phyloP scores from a whole-genome alignment of 2,113 vertebrate species.

The Zootoca vivipara region DNA sequence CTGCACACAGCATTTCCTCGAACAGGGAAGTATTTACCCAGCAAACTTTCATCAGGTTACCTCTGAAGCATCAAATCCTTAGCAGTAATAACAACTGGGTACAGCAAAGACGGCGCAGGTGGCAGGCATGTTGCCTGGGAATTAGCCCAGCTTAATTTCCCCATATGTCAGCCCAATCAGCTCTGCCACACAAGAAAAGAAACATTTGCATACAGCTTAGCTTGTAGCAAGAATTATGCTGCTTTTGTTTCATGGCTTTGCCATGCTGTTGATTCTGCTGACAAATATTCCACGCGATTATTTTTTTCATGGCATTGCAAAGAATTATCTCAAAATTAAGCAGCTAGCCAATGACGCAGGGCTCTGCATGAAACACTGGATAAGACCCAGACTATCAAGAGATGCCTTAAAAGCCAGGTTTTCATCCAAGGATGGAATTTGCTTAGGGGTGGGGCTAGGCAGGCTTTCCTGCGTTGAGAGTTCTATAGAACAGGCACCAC shows the following conservation, averaged over 20 bases:
- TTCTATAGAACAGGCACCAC: background rate
- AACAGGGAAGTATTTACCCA: background rate
- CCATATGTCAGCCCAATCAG: background rate
- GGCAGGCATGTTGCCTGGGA: background rate
- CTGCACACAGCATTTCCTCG: background rate
- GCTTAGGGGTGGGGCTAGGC: background rate
- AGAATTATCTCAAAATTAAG: background rate
- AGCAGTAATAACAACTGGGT: background rate
- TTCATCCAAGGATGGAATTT: background rate
- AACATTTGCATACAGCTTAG: constrained; percentile 20
- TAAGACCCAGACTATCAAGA: background rate
- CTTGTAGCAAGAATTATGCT: background rate
- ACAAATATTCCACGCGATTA: background rate
- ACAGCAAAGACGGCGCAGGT: background rate
- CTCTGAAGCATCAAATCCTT: background rate
- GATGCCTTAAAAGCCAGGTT: background rate
- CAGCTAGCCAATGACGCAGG: background rate
- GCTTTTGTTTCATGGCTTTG: background rate
- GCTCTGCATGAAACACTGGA: background rate
- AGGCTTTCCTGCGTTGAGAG: background rate
- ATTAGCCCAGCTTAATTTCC: background rate
- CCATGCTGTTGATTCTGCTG: background rate
- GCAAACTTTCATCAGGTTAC: constrained; percentile 17
- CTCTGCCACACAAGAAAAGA: constrained; percentile 31
- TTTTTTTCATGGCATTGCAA: background rate